Conservation (phyloP, 2,113 vertebrate species). For the Pterocles gutturalis region DNA sequence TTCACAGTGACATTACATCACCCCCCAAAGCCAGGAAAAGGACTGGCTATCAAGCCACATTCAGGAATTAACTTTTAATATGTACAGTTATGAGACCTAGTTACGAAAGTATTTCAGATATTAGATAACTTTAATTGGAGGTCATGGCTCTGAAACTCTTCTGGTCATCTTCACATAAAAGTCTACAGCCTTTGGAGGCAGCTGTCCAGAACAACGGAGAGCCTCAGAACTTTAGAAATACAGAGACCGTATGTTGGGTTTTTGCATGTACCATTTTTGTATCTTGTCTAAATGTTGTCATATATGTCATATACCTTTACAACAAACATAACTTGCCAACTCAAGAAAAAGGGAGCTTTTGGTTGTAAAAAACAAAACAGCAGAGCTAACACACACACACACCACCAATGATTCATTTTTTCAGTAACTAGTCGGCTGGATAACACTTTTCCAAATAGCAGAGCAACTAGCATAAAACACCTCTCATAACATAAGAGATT, state of each 20-base stretch:
- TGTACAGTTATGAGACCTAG: constrained; percentile 23
- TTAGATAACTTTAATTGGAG: background rate
- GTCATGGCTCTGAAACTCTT: constrained; percentile 22
- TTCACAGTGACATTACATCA: background rate
- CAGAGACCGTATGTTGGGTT: background rate
- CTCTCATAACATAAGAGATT: background rate
- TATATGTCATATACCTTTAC: background rate
- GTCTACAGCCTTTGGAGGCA: constrained; percentile 5
- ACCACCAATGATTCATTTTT: background rate
- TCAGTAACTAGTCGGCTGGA: background rate
- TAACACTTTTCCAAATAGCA: background rate
- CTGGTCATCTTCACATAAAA: constrained; percentile 46
- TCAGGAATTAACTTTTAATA: constrained; percentile 11
- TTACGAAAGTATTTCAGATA: constrained; percentile 65
- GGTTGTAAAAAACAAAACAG: background rate
- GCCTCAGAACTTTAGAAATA: constrained; percentile 50
- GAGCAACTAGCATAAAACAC: background rate
- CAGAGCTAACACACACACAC: background rate
- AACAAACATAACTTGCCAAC: background rate
- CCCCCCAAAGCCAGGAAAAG: background rate
- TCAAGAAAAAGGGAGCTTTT: background rate
- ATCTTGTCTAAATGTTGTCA: background rate
- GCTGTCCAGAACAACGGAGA: constrained; percentile 34
- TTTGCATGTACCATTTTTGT: background rate
- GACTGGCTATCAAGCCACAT: background rate